Conservation (phyloP, 1,140 invertebrate genomes). For the Penaeus indicus region DNA sequence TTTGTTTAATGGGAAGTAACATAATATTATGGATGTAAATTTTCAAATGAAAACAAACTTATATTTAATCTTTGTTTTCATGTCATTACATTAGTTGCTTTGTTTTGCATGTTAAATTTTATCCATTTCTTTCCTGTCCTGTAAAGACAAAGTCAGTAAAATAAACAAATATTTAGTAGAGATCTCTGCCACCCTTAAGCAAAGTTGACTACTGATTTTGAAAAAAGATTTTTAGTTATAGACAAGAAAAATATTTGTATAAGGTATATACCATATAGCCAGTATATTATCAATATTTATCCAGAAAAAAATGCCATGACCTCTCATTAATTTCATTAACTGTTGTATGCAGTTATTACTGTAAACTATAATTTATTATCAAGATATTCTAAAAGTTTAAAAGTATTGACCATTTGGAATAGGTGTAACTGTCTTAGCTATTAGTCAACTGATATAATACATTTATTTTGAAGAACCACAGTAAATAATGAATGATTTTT, state of each 20-base stretch:
- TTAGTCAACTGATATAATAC: no score
- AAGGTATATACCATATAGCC: neutral
- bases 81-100: constrained; percentile 19
- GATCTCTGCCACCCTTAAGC: constrained; percentile 1
- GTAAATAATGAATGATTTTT: no score
- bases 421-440: no score
- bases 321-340: no score
- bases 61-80: constrained; percentile 42
- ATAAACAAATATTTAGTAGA: constrained; percentile 39
- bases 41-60: constrained; percentile 28
- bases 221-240: constrained; percentile 8
- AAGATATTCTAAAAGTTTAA: no score
- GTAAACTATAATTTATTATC: no score
- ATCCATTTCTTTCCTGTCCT: constrained; percentile 8
- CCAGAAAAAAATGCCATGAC: no score
- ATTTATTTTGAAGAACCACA: no score
- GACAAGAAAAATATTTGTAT: neutral
- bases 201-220: neutral
- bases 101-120: constrained; percentile 29
- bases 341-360: no score
- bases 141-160: constrained; percentile 25
- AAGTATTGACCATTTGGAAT: no score
- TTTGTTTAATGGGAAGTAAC: constrained; percentile 30
- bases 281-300: no score
- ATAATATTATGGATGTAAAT: constrained; percentile 53